phyloP scores from a whole-genome alignment of 2,797 vertebrate genomes.

The Yasuhikotakia modesta region DNA sequence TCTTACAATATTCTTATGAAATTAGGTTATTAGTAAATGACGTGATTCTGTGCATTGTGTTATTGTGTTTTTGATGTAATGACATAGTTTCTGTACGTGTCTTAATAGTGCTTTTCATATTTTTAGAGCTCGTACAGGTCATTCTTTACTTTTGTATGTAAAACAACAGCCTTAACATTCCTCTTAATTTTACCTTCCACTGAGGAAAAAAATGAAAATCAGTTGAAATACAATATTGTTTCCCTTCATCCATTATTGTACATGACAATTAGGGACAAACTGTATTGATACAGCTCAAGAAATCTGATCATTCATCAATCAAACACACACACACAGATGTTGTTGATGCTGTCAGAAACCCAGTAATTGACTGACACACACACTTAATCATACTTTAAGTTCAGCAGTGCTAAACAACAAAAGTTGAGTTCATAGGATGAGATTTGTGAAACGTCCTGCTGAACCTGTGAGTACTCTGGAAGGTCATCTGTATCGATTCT shows the following conservation, averaged over 20 bases:
- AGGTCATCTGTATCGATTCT: conserved; percentile 44
- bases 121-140: background rate
- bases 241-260: background rate
- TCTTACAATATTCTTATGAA: background rate
- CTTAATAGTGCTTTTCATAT: background rate
- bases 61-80: too few species aligned
- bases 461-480: conserved; percentile 40
- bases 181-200: too few species aligned
- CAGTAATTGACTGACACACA: conserved; percentile 34
- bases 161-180: background rate
- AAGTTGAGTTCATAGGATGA: conserved; percentile 67
- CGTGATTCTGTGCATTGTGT: background rate
- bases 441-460: conserved; percentile 56
- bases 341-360: conserved; percentile 27
- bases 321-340: conserved; percentile 2
- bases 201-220: too few species aligned
- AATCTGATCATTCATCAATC: conserved; percentile 12
- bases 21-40: background rate
- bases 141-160: background rate
- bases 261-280: background rate
- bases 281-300: conserved; percentile 4
- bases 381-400: conserved; percentile 22
- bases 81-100: too few species aligned
- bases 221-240: background rate
- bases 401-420: conserved; percentile 51